Evolutionary conservation across 2,113 vertebrate genomes (phyloP).

Genomic region (Todiramphus chloris): DNA sequence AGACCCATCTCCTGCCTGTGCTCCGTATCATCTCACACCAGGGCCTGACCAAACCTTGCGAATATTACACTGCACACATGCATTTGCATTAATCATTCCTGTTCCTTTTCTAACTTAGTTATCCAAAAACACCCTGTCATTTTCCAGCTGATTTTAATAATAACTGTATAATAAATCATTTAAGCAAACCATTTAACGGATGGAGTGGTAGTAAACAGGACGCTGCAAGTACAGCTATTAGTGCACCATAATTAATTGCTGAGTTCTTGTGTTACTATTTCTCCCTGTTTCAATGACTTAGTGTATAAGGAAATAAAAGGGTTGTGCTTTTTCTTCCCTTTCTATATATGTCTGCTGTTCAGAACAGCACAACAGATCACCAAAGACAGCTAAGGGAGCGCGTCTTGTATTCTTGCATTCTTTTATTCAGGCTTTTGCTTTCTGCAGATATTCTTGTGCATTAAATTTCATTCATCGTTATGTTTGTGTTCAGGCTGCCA

Average conservation of each 20-base stretch:
- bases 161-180: not conserved
- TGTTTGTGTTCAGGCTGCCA: conserved; percentile 4
- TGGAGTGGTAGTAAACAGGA: not conserved
- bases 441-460: conserved; percentile 14
- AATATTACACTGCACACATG: not conserved
- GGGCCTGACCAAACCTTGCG: rapidly evolving
- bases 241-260: not conserved
- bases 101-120: not conserved
- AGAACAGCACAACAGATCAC: not conserved
- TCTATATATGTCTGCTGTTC: not conserved
- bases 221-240: not conserved
- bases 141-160: conserved; percentile 20
- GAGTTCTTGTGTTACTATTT: not conserved
- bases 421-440: conserved; percentile 7
- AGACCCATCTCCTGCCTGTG: not conserved
- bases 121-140: not conserved
- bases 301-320: not conserved
- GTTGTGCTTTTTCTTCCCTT: not conserved
- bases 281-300: not conserved
- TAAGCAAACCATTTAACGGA: not conserved
- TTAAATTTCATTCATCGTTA: conserved; percentile 30
- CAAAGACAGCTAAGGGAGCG: conserved; percentile 4
- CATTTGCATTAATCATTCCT: not conserved
- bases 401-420: not conserved
- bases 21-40: not conserved